Base-by-base conservation (phyloP, 2,888 invertebrate species). In the Ypsolopha scabrella region DNA sequence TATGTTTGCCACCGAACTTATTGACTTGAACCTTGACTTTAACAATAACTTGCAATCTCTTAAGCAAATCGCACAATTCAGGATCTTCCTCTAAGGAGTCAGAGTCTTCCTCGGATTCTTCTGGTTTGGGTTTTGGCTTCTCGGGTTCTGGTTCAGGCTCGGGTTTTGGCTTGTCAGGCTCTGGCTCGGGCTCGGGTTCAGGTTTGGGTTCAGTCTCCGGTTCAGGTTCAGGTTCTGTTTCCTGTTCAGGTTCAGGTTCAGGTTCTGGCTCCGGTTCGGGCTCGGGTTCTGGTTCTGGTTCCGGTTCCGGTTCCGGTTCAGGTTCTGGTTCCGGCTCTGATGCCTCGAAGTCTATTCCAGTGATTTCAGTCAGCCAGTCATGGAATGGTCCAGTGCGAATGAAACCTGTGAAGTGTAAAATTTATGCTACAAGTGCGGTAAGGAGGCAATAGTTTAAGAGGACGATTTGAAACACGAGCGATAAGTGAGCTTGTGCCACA, bases 371-470 rank as follows among this genome's bases (percentile, higher is more conserved):
- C 51, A 77, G 67, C 86, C 86, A 87, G 13, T 59, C 41, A 3
- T 67, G 72, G 72, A 79, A 87, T 1, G 80, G 80, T 33, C 78
- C 82, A 1, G 82, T 66, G 1, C 85, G 75, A 11, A 70, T 66
- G 59, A 85, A 86, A 57, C 79, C 86, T 81, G 60, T 0, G 54
- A 35, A 45, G 34, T 45, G 11, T 13, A 10, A 34, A 34, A n/a
- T n/a, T n/a, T n/a, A n/a, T n/a, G n/a, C n/a, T n/a, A n/a, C n/a
- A n/a, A n/a, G n/a, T n/a, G n/a, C n/a, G n/a, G n/a, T n/a, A n/a
- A n/a, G n/a, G n/a, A n/a, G n/a, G n/a, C n/a, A n/a, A n/a, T n/a
- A n/a, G n/a, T n/a, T n/a, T n/a, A n/a, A n/a, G n/a, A n/a, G n/a
- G n/a, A n/a, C n/a, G n/a, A n/a, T n/a, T n/a, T n/a, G n/a, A n/a